These are phyloP conservation scores for Cyprinodon diabolis DNA, from an alignment of 2,797 vertebrate species.

Conservation along the genomic window DNA sequence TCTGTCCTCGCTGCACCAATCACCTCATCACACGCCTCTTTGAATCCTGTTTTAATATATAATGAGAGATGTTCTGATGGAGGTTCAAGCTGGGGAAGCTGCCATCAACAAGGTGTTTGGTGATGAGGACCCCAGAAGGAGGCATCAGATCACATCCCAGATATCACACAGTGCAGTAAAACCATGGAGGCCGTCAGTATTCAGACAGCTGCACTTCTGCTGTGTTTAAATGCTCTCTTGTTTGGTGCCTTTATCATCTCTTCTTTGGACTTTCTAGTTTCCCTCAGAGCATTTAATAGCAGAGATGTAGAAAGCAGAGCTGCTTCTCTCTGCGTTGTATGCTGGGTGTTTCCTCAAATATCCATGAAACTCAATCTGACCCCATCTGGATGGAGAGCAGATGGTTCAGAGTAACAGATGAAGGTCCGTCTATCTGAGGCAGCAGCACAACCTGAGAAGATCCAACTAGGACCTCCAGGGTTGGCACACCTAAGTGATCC, in stretches of 20 bases:
- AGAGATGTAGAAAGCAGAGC: constrained; percentile 21
- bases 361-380: constrained; percentile 22
- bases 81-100: constrained; percentile 57
- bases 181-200: constrained; percentile 25
- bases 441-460: constrained; percentile 30
- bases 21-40: constrained; percentile 66
- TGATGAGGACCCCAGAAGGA: constrained; percentile 57
- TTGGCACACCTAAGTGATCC: constrained; percentile 25
- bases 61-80: constrained; percentile 68
- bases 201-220: constrained; percentile 47
- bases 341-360: constrained; percentile 33
- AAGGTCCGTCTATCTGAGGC: constrained; percentile 41
- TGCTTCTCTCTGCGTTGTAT: constrained; percentile 28
- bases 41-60: constrained; percentile 67
- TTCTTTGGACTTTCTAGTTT: not conserved
- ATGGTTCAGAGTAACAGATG: constrained; percentile 45
- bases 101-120: constrained; percentile 33
- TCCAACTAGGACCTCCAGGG: constrained; percentile 19
- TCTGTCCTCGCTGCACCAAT: constrained; percentile 48
- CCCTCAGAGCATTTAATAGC: constrained; percentile 7
- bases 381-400: constrained; percentile 45
- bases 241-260: constrained; percentile 17
- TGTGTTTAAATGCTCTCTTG: constrained; percentile 36
- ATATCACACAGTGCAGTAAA: constrained; percentile 46
- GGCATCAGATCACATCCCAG: constrained; percentile 34